Conservation (phyloP, 2,797 vertebrate genomes). For the Gymnothorax reevesii region DNA sequence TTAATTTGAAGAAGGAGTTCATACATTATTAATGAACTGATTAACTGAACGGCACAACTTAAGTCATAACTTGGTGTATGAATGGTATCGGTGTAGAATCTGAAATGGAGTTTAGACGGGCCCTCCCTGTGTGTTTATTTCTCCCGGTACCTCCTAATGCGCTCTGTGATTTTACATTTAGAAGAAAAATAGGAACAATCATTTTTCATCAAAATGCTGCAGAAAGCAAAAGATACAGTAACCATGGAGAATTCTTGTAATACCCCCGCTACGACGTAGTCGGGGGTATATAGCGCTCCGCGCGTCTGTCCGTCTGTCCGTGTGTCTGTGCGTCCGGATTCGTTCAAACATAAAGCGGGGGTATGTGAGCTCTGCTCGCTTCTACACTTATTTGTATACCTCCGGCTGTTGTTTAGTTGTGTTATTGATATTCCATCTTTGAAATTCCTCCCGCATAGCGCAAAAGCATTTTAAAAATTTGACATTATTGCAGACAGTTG, state of each 20-base stretch:
- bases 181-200: background rate
- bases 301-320: no score
- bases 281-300: no score
- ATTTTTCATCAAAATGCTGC: no score
- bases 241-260: no score
- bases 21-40: slow-evolving; percentile 3
- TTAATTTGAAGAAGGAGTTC: background rate
- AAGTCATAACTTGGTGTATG: background rate
- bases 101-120: background rate
- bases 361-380: no score
- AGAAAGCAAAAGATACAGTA: no score
- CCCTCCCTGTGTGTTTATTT: background rate
- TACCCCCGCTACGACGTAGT: no score
- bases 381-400: no score
- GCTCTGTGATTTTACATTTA: background rate
- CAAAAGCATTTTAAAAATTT: background rate
- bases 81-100: background rate
- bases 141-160: background rate
- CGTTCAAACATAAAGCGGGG: no score
- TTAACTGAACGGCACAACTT: background rate
- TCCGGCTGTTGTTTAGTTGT: background rate
- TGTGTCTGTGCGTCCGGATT: no score
- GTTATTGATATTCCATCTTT: background rate
- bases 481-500: background rate
- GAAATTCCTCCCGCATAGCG: background rate